These are phyloP conservation scores for Xiphorhynchus erythropygius DNA, from an alignment of 2,797 vertebrate genomes.

Conservation along the genomic window DNA sequence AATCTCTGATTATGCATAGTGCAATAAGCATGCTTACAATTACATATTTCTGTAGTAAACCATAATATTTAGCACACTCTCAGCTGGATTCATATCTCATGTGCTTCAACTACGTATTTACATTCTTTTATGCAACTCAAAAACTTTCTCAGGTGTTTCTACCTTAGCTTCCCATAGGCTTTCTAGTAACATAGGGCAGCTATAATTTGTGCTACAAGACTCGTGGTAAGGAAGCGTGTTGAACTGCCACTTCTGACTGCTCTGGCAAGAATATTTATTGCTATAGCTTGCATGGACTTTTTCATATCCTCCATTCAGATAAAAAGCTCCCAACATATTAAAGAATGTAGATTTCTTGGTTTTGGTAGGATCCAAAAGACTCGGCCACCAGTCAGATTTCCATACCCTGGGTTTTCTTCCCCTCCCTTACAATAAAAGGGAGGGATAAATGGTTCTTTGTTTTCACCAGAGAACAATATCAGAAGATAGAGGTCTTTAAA, in stretches of 20 bases:
- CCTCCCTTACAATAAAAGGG: background rate
- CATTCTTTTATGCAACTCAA: background rate
- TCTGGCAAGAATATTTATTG: background rate
- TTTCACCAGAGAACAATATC: background rate
- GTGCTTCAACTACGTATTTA: background rate
- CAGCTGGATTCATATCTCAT: background rate
- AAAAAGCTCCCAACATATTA: background rate
- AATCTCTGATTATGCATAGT: constrained; percentile 52
- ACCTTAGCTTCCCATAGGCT: background rate
- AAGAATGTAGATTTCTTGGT: background rate
- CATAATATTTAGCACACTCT: constrained; percentile 56
- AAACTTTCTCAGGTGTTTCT: background rate
- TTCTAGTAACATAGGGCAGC: background rate
- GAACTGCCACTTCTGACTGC: background rate
- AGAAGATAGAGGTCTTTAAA: background rate
- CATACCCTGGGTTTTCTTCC: rapidly evolving
- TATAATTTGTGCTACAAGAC: background rate
- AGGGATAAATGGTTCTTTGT: background rate
- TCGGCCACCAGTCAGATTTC: background rate
- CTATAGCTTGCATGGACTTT: background rate
- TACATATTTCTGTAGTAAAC: constrained; percentile 42
- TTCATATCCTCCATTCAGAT: background rate
- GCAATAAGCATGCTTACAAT: constrained; percentile 52
- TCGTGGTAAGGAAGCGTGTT: background rate
- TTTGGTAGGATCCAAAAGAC: background rate